Conservation (phyloP, 2,888 invertebrate genomes). For the Euzophera pinguis region DNA sequence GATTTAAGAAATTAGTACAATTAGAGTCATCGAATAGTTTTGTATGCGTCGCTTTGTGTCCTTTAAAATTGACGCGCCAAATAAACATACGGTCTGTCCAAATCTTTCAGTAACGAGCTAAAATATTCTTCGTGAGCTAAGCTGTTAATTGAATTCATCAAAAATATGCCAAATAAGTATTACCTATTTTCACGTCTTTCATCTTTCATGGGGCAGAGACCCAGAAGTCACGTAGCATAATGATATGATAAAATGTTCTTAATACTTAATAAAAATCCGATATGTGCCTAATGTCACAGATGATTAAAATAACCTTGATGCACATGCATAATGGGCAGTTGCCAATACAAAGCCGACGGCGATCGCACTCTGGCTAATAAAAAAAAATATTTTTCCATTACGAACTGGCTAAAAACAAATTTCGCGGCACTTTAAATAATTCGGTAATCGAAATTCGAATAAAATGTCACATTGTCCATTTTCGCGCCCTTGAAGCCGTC, state of each 20-base stretch:
- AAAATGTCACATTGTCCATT: background rate
- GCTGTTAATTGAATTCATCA: too few relatives aligned
- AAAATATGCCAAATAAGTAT: too few relatives aligned
- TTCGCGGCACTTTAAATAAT: background rate
- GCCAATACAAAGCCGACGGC: slow-evolving; percentile 43
- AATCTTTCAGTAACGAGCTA: too few relatives aligned
- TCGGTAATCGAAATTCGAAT: too few relatives aligned
- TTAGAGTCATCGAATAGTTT: too few relatives aligned
- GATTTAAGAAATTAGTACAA: too few relatives aligned
- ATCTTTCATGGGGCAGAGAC: too few relatives aligned
- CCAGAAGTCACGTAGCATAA: background rate
- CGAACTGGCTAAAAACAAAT: slow-evolving; percentile 16
- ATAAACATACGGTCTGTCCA: too few relatives aligned
- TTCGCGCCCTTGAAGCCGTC: background rate
- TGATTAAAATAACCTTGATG: slow-evolving; percentile 63
- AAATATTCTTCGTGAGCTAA: too few relatives aligned
- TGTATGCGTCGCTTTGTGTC: too few relatives aligned
- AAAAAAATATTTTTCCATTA: slow-evolving; percentile 23
- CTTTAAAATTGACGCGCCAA: too few relatives aligned
- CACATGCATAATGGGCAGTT: slow-evolving; percentile 41
- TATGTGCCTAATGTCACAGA: slow-evolving; percentile 21
- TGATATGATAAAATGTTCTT: background rate
- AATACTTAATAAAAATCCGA: slow-evolving; percentile 5
- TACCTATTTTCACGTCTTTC: too few relatives aligned
- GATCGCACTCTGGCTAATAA: slow-evolving; percentile 26